A percentile compares a stretch with the other conserved stretches of the same genome.
These are phyloP conservation scores for Felis catus DNA, from an alignment of 2,113 vertebrate species.

Conservation along the genomic window DNA sequence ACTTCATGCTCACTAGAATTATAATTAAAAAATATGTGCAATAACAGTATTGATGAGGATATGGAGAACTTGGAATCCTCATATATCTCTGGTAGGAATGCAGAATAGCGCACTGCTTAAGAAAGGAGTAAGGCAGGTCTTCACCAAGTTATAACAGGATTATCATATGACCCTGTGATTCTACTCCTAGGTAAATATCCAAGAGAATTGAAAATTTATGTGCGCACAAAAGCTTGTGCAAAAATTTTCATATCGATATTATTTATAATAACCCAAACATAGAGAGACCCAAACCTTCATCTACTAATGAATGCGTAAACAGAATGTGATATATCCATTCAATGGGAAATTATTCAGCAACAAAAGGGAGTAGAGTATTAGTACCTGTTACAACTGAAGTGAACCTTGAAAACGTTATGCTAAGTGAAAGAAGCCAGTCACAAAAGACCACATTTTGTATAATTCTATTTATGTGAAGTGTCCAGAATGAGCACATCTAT, in stretches of 20 bases:
- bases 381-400: neutral
- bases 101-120: neutral
- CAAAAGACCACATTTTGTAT: neutral
- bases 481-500: neutral
- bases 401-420: neutral
- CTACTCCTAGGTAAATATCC: neutral
- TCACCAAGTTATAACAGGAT: neutral
- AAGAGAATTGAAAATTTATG: neutral
- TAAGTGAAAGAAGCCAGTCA: slow-evolving; percentile 3
- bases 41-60: neutral
- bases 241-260: neutral
- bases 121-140: neutral
- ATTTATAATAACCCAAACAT: neutral
- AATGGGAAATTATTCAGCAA: neutral
- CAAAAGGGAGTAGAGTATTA: neutral
- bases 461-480: neutral
- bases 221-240: neutral
- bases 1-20: neutral
- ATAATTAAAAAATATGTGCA: neutral
- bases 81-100: neutral
- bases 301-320: neutral
- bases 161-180: neutral
- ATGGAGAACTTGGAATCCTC: neutral
- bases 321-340: neutral
- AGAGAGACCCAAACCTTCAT: neutral